phyloP scores from a whole-genome alignment of 2,113 vertebrate genomes.

The Amphiprion percula region DNA sequence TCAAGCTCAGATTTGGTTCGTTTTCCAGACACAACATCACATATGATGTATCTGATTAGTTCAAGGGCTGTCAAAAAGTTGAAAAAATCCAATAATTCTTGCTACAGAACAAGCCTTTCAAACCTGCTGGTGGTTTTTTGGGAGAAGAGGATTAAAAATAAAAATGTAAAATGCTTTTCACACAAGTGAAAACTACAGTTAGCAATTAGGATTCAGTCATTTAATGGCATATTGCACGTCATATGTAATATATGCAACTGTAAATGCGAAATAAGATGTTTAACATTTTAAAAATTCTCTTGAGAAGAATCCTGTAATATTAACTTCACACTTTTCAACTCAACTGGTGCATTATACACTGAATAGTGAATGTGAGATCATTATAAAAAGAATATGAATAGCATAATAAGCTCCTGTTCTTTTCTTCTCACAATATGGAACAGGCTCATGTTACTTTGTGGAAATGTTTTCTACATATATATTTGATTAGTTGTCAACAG shows the following conservation, averaged over 20 bases:
- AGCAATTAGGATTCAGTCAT: background rate
- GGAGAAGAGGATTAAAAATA: background rate
- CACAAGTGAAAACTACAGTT: background rate
- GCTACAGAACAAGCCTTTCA: too few species aligned
- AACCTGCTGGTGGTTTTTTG: too few species aligned
- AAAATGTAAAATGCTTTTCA: background rate
- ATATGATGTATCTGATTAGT: too few species aligned
- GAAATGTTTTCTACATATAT: too few species aligned
- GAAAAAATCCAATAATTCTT: too few species aligned
- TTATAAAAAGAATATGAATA: background rate
- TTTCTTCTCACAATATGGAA: too few species aligned
- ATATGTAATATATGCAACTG: background rate
- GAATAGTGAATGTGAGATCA: background rate
- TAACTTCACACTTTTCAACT: background rate
- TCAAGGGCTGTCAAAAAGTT: too few species aligned
- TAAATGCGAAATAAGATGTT: background rate
- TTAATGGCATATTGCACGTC: too few species aligned
- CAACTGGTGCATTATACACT: conserved; percentile 1
- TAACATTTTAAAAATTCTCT: background rate
- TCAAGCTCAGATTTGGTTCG: too few species aligned
- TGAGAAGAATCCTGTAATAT: background rate
- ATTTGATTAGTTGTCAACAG: too few species aligned
- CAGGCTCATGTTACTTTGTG: too few species aligned
- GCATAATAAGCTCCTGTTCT: background rate
- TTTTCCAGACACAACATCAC: too few species aligned